A percentile compares a stretch with the other conserved stretches of the same genome.
Evolutionary conservation across 35 echinoderm and acorn worm species (phyloP).

Genomic region (Diadema setosum): DNA sequence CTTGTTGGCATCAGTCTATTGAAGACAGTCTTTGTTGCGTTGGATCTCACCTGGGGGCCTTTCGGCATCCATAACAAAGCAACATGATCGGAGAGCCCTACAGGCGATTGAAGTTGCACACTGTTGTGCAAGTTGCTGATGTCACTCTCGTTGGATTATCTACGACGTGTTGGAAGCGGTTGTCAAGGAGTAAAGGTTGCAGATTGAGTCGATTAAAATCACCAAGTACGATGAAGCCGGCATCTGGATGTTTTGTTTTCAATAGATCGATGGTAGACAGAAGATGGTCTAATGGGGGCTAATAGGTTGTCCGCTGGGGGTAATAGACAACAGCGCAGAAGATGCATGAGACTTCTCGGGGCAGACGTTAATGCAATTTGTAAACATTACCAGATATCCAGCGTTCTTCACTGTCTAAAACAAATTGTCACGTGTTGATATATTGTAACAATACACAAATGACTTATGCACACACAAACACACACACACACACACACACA

Average conservation of each 20-base stretch:
- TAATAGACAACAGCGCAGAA: background rate
- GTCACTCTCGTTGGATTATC: slow-evolving; percentile 33
- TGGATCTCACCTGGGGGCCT: background rate
- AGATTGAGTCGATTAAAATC: slow-evolving; percentile 40
- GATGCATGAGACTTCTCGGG: background rate
- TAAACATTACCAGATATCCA: too few relatives aligned
- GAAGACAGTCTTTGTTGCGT: background rate
- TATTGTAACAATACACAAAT: too few relatives aligned
- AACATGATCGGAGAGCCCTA: slow-evolving; percentile 16
- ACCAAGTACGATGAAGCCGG: slow-evolving; percentile 5
- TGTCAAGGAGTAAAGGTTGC: background rate
- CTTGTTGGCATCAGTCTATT: slow-evolving; percentile 4
- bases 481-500: too few relatives aligned
- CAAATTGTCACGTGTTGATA: too few relatives aligned
- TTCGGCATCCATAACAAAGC: slow-evolving; percentile 23
- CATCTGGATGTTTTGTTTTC: slow-evolving; percentile 9
- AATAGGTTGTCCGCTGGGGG: background rate
- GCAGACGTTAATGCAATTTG: slow-evolving; percentile 22
- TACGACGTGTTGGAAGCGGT: slow-evolving; percentile 24
- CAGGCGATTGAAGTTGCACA: background rate
- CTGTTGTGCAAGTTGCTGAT: background rate
- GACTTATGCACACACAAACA: too few relatives aligned
- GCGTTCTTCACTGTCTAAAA: too few relatives aligned
- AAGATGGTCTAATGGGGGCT: background rate
- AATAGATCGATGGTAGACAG: background rate